phyloP scores from a whole-genome alignment of 2,797 vertebrate genomes.

The Micrastur ruficollis region DNA sequence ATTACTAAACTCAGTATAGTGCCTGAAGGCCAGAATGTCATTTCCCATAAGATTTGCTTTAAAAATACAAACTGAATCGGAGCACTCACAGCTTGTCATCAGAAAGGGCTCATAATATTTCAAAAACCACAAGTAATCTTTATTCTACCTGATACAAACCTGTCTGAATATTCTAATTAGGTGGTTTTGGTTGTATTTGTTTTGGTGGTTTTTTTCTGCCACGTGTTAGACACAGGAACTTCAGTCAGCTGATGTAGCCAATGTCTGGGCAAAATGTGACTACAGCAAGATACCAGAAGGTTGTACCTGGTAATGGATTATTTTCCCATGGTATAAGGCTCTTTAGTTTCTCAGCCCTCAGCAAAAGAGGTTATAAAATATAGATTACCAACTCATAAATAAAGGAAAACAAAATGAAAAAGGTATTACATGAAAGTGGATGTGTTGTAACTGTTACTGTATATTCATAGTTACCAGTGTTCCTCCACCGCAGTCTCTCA shows the following conservation, averaged over 20 bases:
- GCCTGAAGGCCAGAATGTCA: conserved; percentile 18
- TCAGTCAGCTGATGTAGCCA: neutral
- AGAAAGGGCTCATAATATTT: neutral
- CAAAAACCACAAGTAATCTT: neutral
- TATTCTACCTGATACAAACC: neutral
- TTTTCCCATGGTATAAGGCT: neutral
- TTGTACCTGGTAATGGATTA: neutral
- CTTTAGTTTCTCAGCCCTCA: neutral
- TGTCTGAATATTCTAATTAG: neutral
- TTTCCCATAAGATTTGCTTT: neutral
- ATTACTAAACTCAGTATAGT: conserved; percentile 19
- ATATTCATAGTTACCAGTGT: neutral
- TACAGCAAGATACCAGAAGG: neutral
- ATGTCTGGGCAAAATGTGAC: neutral
- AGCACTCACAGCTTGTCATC: neutral
- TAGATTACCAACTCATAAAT: neutral
- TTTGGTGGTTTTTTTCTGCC: neutral
- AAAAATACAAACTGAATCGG: neutral
- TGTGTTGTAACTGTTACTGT: neutral
- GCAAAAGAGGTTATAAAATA: neutral
- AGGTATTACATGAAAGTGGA: neutral
- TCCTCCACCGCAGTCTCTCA: neutral
- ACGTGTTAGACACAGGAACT: neutral
- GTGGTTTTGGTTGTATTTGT: neutral
- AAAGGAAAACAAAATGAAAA: neutral